Base-by-base conservation (phyloP, 1,140 invertebrate species). In the Wiebesia pumilae region DNA sequence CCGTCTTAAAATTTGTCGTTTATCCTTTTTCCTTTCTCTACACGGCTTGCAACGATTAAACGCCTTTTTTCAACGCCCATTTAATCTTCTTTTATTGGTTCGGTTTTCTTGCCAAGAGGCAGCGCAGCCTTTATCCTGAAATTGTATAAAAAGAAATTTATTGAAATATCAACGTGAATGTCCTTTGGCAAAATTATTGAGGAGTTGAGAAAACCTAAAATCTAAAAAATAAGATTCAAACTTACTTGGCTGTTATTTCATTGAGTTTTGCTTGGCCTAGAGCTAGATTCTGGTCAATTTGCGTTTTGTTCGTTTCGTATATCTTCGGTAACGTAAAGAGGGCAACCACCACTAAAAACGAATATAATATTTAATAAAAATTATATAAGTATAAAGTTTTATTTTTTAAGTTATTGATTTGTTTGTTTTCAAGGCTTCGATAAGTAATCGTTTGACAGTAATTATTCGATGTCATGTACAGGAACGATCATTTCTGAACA, bases 271-370 rank as follows among this genome's bases (percentile, higher is more conserved):
- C 96, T 93, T 96, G 96, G 86, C 97, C 97, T 92, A 99, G 93
- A 90, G 97, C 97, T 89, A 99, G 94, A 94, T 99, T 98, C 93
- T 97, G 96, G 94, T 99, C 98, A 92, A 99, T 98, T 94, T 98
- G 98, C 90, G 97, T 96, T 95, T 99, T 98, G 95, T 99, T 99
- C 94, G 98, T 97, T 95, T 99, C 98, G 93, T 99, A 99, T 40
- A 99, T 96, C 95, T 99, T 99, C 40, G 99, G 99, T 93, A 99
- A 95, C 87, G 98, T 97, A 95, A 99, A 99, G 88, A 99, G 95
- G 87, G 96, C 97, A 89, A 99, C 96, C 92, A 98, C 97, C 90
- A 96, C 98, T 99, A 94, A 58, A 96, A 95, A 90, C n/a, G 24
- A 35, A 77, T 43, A 21, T 4, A 51, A 71, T 40, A 6, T 24